Conservation (phyloP, 2,113 vertebrate species). For the Mystacornis crossleyi region DNA sequence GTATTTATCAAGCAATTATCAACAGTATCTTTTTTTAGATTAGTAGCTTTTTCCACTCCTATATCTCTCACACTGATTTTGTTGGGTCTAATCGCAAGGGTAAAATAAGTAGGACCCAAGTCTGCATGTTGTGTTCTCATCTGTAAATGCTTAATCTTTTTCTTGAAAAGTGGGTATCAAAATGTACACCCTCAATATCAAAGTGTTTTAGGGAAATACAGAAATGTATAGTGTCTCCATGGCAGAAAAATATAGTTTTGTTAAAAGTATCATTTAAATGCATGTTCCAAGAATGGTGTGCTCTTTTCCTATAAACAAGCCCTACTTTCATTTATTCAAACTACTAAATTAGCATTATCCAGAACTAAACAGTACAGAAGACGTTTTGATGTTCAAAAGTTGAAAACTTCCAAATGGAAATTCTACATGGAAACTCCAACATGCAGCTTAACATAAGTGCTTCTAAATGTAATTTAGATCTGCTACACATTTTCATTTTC, state of each 20-base stretch:
- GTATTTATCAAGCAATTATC: not conserved
- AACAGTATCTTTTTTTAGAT: not conserved
- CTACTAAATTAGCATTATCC: not conserved
- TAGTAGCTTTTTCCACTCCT: not conserved
- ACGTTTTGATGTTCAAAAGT: not conserved
- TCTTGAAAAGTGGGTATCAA: not conserved
- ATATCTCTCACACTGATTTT: not conserved
- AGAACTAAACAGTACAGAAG: not conserved
- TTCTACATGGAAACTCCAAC: not conserved
- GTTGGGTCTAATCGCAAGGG: not conserved
- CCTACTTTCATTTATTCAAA: not conserved
- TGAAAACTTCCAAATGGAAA: not conserved
- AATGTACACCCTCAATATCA: not conserved
- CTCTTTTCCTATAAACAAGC: not conserved
- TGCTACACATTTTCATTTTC: not conserved
- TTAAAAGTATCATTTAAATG: not conserved
- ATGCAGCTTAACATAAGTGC: not conserved
- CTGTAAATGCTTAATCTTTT: not conserved
- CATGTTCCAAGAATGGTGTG: not conserved
- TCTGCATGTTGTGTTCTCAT: not conserved
- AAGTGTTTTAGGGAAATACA: not conserved
- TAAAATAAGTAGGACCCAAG: not conserved
- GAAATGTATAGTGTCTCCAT: not conserved
- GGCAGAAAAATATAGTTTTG: not conserved
- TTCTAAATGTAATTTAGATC: not conserved